Evolutionary conservation across 1,140 invertebrate species (phyloP).

Genomic region (Amphibalanus amphitrite): DNA sequence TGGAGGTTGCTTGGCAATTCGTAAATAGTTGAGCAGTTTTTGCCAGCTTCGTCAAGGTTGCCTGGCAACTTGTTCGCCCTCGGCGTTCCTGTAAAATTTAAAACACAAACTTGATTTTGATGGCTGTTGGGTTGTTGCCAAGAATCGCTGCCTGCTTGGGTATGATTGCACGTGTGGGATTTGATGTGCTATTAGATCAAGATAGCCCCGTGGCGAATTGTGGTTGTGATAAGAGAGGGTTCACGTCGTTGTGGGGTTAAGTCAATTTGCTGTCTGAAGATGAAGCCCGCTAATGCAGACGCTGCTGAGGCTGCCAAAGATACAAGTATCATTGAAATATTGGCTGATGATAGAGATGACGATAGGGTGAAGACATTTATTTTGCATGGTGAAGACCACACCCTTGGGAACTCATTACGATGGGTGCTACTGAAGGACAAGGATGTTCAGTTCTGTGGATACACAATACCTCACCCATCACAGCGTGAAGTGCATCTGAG

Average conservation of each 20-base stretch:
- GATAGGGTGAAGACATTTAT: background rate
- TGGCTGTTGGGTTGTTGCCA: background rate
- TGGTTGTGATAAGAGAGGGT: background rate
- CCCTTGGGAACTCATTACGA: background rate
- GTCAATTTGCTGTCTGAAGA: too few relatives aligned
- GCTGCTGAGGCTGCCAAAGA: background rate
- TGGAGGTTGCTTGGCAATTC: too few relatives aligned
- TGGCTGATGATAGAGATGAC: background rate
- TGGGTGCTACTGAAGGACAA: background rate
- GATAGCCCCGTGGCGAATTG: background rate
- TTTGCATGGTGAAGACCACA: background rate
- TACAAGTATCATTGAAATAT: background rate
- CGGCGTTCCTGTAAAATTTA: background rate
- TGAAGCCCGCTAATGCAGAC: background rate
- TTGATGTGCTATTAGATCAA: background rate
- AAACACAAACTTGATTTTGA: background rate
- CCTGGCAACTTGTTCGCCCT: background rate
- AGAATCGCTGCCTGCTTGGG: too few relatives aligned
- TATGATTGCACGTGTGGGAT: background rate
- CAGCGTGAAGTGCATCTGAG: background rate
- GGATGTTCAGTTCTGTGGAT: slow-evolving; percentile 3
- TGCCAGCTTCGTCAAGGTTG: background rate
- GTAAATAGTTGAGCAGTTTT: background rate
- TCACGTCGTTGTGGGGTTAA: background rate
- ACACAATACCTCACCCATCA: background rate